Conservation (phyloP, 1,140 invertebrate genomes). For the Phocides pigmalion region DNA sequence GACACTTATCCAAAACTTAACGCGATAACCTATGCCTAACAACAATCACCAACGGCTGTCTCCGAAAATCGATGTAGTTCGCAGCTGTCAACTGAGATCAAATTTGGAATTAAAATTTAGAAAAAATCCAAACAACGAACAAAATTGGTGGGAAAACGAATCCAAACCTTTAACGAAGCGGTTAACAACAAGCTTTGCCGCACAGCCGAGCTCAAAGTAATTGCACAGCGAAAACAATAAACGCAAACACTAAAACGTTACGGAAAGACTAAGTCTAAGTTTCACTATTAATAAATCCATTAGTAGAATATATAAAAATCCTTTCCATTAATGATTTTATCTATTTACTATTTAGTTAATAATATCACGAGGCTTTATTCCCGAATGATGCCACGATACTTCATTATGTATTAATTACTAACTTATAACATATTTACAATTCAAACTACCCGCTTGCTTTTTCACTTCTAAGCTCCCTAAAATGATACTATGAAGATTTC, state of each 20-base stretch:
- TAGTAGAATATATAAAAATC: conserved; percentile 83
- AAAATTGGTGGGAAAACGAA: conserved; percentile 63
- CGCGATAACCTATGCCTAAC: conserved; percentile 63
- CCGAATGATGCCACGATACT: conserved; percentile 74
- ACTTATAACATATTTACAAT: conserved; percentile 81
- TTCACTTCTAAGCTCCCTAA: conserved; percentile 73
- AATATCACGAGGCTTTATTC: conserved; percentile 81
- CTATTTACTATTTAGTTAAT: conserved; percentile 82
- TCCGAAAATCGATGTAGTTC: conserved; percentile 64
- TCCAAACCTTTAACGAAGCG: conserved; percentile 59
- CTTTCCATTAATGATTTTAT: conserved; percentile 81
- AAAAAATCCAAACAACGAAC: conserved; percentile 51
- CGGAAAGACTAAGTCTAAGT: conserved; percentile 75
- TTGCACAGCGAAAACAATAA: conserved; percentile 81
- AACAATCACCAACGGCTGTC: conserved; percentile 77
- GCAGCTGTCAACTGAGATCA: conserved; percentile 80
- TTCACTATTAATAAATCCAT: conserved; percentile 81
- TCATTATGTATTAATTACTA: conserved; percentile 67
- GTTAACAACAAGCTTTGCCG: conserved; percentile 64
- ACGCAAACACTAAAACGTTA: conserved; percentile 75
- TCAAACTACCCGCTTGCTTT: conserved; percentile 79
- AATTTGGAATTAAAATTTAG: conserved; percentile 64
- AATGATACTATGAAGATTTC: conserved; percentile 60
- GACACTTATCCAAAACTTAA: conserved; percentile 78
- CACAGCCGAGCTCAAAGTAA: conserved; percentile 69